These are phyloP conservation scores for Petrophora chlorosata DNA, from an alignment of 2,888 invertebrate genomes.

Conservation along the genomic window DNA sequence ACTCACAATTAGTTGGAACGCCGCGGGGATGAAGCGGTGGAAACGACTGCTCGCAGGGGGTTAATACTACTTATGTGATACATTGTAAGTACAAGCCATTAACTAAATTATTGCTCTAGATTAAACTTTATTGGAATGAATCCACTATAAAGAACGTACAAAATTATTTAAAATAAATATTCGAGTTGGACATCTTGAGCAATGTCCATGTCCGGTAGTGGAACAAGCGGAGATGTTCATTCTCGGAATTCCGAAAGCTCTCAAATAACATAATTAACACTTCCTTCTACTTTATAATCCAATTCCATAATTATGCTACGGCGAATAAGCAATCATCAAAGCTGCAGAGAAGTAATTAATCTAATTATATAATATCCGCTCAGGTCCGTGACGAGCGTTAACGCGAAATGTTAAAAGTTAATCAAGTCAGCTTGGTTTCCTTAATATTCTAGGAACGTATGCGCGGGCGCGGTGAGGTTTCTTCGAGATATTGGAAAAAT, in stretches of 20 bases:
- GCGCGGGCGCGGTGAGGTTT: constrained; percentile 37
- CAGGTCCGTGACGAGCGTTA: constrained; percentile 32
- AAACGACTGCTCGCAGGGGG: constrained; percentile 13
- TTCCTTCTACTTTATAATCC: constrained; percentile 22
- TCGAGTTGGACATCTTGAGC: too few relatives aligned
- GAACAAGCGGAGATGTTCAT: too few relatives aligned
- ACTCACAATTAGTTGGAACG: constrained; percentile 59
- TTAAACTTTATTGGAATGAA: neutral
- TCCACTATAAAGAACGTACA: too few relatives aligned
- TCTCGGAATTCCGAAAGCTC: constrained; percentile 5
- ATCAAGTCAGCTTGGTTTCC: constrained; percentile 49
- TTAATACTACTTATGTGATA: constrained; percentile 20
- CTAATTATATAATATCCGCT: constrained; percentile 33
- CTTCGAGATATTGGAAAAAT: constrained; percentile 38
- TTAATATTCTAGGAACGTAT: constrained; percentile 52
- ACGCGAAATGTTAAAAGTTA: constrained; percentile 46
- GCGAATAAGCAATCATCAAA: constrained; percentile 27
- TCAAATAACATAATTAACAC: constrained; percentile 15
- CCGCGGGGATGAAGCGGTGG: constrained; percentile 34
- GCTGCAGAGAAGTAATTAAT: constrained; percentile 25
- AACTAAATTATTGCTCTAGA: constrained; percentile 6
- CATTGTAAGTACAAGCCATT: constrained; percentile 8
- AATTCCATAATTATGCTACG: constrained; percentile 24
- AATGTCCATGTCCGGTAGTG: too few relatives aligned
- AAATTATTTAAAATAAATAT: too few relatives aligned